Percentiles rank a stretch among this genome's conserved stretches.
phyloP scores from a whole-genome alignment of 1,140 invertebrate species.

The Drosophila kohkoa region DNA sequence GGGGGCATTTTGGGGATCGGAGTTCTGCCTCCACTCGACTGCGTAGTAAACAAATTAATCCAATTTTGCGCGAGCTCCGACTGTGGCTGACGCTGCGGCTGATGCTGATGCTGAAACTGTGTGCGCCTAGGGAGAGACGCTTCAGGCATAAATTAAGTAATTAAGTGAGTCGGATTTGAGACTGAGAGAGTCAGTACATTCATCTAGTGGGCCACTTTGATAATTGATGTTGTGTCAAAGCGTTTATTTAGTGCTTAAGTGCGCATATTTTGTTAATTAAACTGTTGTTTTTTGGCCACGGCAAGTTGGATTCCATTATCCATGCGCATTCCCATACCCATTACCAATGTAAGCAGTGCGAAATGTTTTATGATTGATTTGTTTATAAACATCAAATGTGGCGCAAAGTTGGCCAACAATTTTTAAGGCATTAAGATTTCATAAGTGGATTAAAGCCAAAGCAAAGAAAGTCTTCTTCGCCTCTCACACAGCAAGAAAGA shows the following conservation, averaged over 20 bases:
- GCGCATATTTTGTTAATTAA: constrained; percentile 50
- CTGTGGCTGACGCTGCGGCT: background rate
- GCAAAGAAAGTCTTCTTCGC: background rate
- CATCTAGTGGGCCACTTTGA: constrained; percentile 50
- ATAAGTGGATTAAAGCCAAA: constrained; percentile 52
- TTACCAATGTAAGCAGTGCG: background rate
- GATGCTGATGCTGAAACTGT: background rate
- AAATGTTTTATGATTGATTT: constrained; percentile 62
- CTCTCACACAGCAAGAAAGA: background rate
- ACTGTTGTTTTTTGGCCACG: constrained; percentile 28
- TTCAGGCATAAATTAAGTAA: constrained; percentile 77
- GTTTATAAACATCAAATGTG: constrained; percentile 44
- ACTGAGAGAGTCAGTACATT: background rate
- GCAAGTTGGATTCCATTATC: constrained; percentile 49
- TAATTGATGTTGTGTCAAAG: constrained; percentile 78
- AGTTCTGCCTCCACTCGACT: constrained; percentile 4
- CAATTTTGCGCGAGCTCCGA: constrained; percentile 60
- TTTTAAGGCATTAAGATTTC: constrained; percentile 54
- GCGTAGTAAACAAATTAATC: constrained; percentile 79
- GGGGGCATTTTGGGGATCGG: constrained; percentile 24
- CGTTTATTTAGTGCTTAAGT: constrained; percentile 67
- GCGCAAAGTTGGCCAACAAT: constrained; percentile 22
- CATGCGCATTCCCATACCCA: background rate
- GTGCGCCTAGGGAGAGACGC: constrained; percentile 13
- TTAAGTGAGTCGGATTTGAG: constrained; percentile 53